Base-by-base conservation (phyloP, 2,888 invertebrate species). In the Drosophila hamatofila region DNA sequence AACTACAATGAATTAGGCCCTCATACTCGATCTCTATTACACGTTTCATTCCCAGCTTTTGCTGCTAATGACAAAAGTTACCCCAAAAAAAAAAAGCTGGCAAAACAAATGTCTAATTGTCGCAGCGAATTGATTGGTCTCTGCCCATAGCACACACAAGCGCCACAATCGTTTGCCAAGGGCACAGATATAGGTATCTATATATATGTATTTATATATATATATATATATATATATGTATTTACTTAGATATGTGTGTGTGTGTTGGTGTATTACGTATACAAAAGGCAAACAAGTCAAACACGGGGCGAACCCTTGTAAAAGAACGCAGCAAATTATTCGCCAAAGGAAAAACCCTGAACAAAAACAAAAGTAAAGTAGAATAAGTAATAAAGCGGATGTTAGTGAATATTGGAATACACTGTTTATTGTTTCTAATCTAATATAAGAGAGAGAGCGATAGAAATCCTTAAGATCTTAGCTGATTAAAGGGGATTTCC, bases 241-340 rank as follows among this genome's bases (percentile, higher is more conserved):
- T 42, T 16, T 37, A 21, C 23, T 25, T 27, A n/a, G 16, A n/a
- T 49, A n/a, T 46, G 30, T 21, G 21, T 44, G 30, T 49, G 37
- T 7, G 21, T 35, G 30, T n/a, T 16, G 14, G 27, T 46, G 42
- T 35, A 35, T 23, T 42, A 14, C 23, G 41, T 42, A 49, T 23
- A 63, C 39, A 59, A 52, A 60, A 56, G 65, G 35, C 59, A 65
- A 61, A 57, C 57, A 72, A 73, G 66, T 52, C 52, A 57, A 73
- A 54, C 59, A 44, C 59, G 46, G 25, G 35, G 11, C 52, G 55
- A 80, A 61, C 78, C 81, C 81, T 67, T 67, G 78, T 66, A 64
- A 68, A 61, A 82, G 58, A 71, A 52, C 59, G 42, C 55, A 59
- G 71, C 58, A 58, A 78, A 74, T 81, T 64, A 67, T 67, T 67